phyloP scores from a whole-genome alignment of 2,113 vertebrate genomes.

The Hippopotamus amphibius region DNA sequence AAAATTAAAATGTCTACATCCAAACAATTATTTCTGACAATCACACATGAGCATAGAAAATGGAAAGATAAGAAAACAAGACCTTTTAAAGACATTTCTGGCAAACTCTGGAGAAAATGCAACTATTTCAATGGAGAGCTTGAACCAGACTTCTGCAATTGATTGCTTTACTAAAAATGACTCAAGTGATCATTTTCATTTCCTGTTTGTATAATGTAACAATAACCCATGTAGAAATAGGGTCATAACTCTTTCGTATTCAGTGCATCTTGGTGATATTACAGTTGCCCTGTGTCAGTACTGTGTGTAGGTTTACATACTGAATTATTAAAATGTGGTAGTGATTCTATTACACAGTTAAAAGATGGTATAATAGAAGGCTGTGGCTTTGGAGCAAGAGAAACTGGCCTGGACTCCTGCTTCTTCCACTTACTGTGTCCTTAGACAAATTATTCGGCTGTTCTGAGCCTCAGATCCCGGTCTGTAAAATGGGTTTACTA shows the following conservation, averaged over 20 bases:
- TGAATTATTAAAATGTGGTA: neutral
- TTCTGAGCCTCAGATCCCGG: neutral
- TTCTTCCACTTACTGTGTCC: neutral
- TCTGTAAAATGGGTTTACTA: neutral
- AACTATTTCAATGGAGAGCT: neutral
- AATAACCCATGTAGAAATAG: neutral
- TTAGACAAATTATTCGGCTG: neutral
- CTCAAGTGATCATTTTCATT: neutral
- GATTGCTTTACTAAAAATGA: neutral
- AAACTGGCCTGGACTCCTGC: neutral
- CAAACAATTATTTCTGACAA: neutral
- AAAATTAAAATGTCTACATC: neutral
- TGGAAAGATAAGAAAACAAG: neutral
- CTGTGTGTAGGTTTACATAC: neutral
- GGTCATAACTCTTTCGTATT: neutral
- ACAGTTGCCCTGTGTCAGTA: neutral
- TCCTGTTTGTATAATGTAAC: neutral
- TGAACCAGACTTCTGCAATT: neutral
- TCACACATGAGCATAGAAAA: neutral
- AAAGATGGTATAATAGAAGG: neutral
- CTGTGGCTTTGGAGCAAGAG: neutral
- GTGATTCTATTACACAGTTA: neutral
- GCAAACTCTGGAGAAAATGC: slow-evolving; percentile 15
- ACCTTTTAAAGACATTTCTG: neutral
- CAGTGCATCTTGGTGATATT: neutral